These are phyloP conservation scores for Condylura cristata DNA, from an alignment of 2,113 vertebrate genomes.

Conservation along the genomic window DNA sequence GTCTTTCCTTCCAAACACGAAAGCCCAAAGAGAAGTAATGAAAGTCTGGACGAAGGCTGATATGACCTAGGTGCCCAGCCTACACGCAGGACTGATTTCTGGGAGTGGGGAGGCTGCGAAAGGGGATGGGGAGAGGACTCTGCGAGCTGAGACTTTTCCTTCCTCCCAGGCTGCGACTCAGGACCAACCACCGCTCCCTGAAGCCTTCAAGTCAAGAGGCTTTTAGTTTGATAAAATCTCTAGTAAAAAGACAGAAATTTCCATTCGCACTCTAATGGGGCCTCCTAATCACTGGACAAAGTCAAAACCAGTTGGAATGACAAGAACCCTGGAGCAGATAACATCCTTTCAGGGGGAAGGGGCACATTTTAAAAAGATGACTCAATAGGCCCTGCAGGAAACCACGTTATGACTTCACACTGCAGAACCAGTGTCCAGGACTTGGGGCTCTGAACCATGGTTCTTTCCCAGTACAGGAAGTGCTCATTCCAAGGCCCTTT, in stretches of 20 bases:
- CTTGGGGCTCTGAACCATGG: neutral
- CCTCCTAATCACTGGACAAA: conserved; percentile 24
- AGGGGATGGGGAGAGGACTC: neutral
- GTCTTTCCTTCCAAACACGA: neutral
- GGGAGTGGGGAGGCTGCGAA: neutral
- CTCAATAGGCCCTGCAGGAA: conserved; percentile 25
- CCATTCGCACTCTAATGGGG: neutral
- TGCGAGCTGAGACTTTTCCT: too few species aligned
- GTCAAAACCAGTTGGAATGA: conserved; percentile 2
- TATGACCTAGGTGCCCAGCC: neutral
- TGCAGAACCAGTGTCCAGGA: neutral
- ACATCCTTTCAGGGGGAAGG: neutral
- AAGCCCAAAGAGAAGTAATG: neutral
- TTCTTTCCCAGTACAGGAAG: conserved; percentile 17
- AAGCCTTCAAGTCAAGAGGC: neutral
- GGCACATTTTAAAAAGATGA: conserved; percentile 36
- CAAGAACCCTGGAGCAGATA: neutral
- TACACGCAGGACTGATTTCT: neutral
- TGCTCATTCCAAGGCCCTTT: neutral
- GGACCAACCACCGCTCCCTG: neutral
- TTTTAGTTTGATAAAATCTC: conserved; percentile 48
- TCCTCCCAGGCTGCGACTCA: neutral
- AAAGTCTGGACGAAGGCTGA: neutral
- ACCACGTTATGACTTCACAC: neutral
- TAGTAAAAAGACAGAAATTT: conserved; percentile 29